These are phyloP conservation scores for Okapia johnstoni DNA, from an alignment of 2,113 vertebrate species.

Conservation along the genomic window DNA sequence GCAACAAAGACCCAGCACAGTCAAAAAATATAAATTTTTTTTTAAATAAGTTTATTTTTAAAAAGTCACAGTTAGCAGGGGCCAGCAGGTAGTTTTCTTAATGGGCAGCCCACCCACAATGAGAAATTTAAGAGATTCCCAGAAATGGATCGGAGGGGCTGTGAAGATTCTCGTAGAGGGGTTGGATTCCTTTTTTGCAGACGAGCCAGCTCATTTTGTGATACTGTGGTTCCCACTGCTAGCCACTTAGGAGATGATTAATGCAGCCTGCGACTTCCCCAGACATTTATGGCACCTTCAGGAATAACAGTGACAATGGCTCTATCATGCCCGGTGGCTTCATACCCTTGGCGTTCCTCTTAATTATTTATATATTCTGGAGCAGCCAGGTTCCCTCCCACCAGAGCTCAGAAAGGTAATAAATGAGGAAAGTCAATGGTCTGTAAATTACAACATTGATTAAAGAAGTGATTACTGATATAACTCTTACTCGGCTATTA, in stretches of 20 bases:
- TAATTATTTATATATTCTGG: slow-evolving; percentile 76
- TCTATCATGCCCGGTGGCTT: slow-evolving; percentile 62
- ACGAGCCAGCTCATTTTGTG: slow-evolving; percentile 24
- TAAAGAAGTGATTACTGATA: slow-evolving; percentile 78
- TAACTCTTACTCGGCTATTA: slow-evolving; percentile 64
- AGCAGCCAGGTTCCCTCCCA: slow-evolving; percentile 64
- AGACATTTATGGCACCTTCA: slow-evolving; percentile 82
- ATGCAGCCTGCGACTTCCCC: slow-evolving; percentile 78
- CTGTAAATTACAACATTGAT: slow-evolving; percentile 85
- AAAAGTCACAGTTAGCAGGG: not conserved
- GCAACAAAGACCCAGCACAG: not conserved
- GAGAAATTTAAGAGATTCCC: not conserved
- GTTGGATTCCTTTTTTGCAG: slow-evolving; percentile 82
- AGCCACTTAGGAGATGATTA: slow-evolving; percentile 84
- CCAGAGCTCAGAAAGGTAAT: slow-evolving; percentile 70
- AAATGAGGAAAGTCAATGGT: slow-evolving; percentile 80
- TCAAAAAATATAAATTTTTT: not conserved
- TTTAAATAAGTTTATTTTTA: not conserved
- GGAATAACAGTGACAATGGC: slow-evolving; percentile 78
- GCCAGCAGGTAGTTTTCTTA: not conserved
- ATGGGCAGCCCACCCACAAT: fast-evolving
- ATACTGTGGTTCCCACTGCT: slow-evolving; percentile 69
- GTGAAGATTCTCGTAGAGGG: slow-evolving; percentile 65
- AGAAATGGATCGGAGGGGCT: not conserved
- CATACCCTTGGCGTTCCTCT: slow-evolving; percentile 62